A percentile compares a stretch with the other conserved stretches of the same genome.
phyloP scores from a whole-genome alignment of 1,140 invertebrate genomes.

The Drosophila sp. region DNA sequence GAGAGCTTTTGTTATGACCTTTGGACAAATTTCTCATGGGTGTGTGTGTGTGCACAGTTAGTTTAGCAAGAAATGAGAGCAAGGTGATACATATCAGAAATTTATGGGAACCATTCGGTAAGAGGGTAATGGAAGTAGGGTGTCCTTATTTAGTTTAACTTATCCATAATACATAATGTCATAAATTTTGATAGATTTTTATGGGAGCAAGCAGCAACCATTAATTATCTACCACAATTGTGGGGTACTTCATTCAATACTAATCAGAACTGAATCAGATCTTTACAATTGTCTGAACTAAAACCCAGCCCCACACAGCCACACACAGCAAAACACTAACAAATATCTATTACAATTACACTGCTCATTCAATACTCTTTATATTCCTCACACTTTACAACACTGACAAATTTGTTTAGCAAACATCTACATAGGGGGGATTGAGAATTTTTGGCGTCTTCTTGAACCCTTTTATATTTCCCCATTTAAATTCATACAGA shows the following conservation, averaged over 20 bases:
- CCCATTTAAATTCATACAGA: constrained; percentile 73
- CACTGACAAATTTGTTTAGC: constrained; percentile 5
- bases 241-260: no score
- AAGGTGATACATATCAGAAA: constrained; percentile 49
- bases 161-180: constrained; percentile 13
- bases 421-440: constrained; percentile 13
- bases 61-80: constrained; percentile 25
- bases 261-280: constrained; percentile 19
- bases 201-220: no score
- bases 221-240: no score
- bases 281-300: constrained; percentile 6
- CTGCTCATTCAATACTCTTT: not conserved
- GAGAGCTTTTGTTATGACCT: constrained; percentile 67
- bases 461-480: constrained; percentile 12
- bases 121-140: not conserved
- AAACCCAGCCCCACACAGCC: not conserved
- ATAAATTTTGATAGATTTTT: not conserved
- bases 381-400: not conserved
- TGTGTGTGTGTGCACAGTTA: not conserved
- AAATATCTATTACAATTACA: not conserved
- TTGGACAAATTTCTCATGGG: constrained; percentile 50
- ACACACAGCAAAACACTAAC: not conserved
- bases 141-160: not conserved
- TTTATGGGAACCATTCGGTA: constrained; percentile 33
- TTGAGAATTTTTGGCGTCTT: not conserved